These are phyloP conservation scores for Deroplatys truncata DNA, from an alignment of 2,888 invertebrate genomes.

Conservation along the genomic window DNA sequence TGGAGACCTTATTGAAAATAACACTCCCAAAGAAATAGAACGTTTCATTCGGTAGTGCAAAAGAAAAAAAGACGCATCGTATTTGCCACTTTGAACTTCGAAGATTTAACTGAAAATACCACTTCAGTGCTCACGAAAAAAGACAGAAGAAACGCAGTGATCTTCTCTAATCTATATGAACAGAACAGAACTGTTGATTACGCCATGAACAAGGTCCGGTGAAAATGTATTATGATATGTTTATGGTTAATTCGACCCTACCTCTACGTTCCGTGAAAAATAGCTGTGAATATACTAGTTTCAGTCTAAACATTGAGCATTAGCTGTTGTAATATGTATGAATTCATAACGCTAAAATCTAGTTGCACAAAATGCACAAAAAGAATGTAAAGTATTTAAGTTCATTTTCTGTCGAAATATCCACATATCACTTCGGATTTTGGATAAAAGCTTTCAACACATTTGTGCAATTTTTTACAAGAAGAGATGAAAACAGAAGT, in stretches of 20 bases:
- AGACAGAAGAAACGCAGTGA: not conserved
- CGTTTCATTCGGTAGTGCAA: not conserved
- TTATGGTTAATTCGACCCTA: not conserved
- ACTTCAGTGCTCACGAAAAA: not conserved
- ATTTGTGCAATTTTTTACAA: no score
- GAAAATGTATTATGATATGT: not conserved
- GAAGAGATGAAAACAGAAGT: no score
- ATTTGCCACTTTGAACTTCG: not conserved
- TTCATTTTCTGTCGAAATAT: not conserved
- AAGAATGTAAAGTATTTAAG: not conserved
- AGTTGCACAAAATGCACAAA: not conserved
- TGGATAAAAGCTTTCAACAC: no score
- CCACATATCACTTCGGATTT: not conserved
- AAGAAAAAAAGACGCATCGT: not conserved
- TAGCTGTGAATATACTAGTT: not conserved
- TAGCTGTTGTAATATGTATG: not conserved
- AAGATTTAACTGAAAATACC: not conserved
- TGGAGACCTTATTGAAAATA: conserved; percentile 67
- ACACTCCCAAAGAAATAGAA: not conserved
- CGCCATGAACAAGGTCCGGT: not conserved
- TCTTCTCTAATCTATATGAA: not conserved
- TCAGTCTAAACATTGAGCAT: not conserved
- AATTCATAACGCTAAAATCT: not conserved
- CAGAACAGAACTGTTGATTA: not conserved
- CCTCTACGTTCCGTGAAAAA: not conserved